These are phyloP conservation scores for Drosophila teissieri DNA, from an alignment of 1,140 invertebrate species.

Conservation along the genomic window DNA sequence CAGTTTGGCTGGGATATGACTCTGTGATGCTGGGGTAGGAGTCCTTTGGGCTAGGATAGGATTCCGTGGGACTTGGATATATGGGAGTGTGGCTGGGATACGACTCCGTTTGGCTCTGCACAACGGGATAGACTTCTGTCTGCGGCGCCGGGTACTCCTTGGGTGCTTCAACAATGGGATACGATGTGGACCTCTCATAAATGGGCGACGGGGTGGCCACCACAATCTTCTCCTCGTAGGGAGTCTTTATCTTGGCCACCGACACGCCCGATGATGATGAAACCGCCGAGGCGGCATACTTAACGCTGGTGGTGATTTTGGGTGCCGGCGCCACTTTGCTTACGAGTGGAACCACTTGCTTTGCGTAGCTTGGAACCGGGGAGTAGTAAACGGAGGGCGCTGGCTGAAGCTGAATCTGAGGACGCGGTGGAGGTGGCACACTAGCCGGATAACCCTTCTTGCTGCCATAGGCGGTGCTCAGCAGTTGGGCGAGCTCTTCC, in stretches of 20 bases:
- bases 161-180: conserved; percentile 52
- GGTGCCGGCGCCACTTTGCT: conserved; percentile 27
- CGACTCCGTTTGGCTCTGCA: conserved; percentile 38
- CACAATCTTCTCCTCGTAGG: conserved; percentile 57
- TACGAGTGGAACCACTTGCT: conserved; percentile 16
- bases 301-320: conserved; percentile 23
- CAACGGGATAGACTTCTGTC: conserved; percentile 51
- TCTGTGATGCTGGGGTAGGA: conserved; percentile 13
- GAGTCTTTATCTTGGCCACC: conserved; percentile 65
- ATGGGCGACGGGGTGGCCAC: conserved; percentile 54
- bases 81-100: conserved; percentile 33
- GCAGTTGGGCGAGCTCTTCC: conserved; percentile 67
- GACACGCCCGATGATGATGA: conserved; percentile 18
- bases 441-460: conserved; percentile 49
- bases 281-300: conserved; percentile 39
- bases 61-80: conserved; percentile 14
- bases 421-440: conserved; percentile 3
- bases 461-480: conserved; percentile 62
- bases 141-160: conserved; percentile 40
- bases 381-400: conserved; percentile 50
- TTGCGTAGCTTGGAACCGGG: conserved; percentile 25
- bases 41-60: conserved; percentile 15
- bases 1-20: conserved; percentile 31
- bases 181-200: conserved; percentile 64
- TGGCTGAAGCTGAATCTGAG: conserved; percentile 21